phyloP scores from a whole-genome alignment of 2,797 vertebrate species.

The Buceros bicornis region DNA sequence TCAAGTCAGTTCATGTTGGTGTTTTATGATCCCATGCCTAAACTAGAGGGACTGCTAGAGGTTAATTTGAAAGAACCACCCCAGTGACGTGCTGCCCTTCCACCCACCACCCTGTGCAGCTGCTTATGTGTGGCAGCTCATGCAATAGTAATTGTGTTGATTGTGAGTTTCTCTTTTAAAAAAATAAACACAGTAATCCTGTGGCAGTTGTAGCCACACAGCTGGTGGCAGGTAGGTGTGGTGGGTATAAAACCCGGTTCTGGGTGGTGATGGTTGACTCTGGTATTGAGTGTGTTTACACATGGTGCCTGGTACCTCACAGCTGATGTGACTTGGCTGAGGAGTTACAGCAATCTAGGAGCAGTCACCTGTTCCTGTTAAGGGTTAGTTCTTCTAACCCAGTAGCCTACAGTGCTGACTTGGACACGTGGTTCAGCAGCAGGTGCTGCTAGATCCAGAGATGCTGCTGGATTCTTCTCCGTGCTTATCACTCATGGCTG shows the following conservation, averaged over 20 bases:
- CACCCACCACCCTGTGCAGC: neutral
- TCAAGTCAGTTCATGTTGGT: neutral
- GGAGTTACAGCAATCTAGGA: neutral
- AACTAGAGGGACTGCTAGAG: neutral
- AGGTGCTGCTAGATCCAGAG: fast-evolving
- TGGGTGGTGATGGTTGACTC: neutral
- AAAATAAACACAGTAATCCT: neutral
- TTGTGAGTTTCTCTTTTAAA: neutral
- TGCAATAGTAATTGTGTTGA: neutral
- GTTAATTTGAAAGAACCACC: neutral
- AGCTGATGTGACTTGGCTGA: neutral
- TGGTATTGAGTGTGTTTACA: neutral
- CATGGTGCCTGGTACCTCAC: neutral
- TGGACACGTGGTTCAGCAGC: neutral
- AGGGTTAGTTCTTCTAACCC: neutral
- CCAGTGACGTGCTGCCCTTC: neutral
- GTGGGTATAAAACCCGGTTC: neutral
- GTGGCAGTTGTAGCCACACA: neutral
- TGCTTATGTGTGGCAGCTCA: neutral
- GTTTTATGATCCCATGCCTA: neutral
- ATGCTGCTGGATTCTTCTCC: neutral
- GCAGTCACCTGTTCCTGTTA: neutral
- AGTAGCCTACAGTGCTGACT: neutral
- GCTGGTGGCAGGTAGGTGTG: neutral
- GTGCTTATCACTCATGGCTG: fast-evolving